Evolutionary conservation across 2,888 invertebrate genomes (phyloP).

Genomic region (Platycheirus albimanus): DNA sequence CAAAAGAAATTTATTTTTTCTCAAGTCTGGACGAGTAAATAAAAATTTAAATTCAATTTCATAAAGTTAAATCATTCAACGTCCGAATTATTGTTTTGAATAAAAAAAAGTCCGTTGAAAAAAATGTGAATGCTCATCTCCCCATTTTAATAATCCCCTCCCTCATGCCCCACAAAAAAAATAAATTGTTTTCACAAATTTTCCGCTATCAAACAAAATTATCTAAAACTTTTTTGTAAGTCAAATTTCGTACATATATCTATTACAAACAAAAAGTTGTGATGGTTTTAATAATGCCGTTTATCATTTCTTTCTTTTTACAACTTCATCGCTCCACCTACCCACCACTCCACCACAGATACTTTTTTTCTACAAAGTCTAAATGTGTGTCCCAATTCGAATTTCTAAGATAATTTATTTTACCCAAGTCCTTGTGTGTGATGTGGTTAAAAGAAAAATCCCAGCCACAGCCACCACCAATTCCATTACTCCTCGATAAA

Average conservation of each 20-base stretch:
- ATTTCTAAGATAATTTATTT: neutral
- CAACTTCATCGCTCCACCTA: too few species aligned
- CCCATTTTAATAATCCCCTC: neutral
- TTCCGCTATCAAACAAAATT: neutral
- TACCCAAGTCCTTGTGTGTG: slow-evolving; percentile 10
- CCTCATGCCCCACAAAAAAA: too few species aligned
- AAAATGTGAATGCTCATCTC: too few species aligned
- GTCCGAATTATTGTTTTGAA: too few species aligned
- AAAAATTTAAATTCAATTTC: too few species aligned
- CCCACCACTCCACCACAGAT: too few species aligned
- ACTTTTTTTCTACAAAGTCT: too few species aligned
- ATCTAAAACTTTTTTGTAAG: neutral
- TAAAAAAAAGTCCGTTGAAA: too few species aligned
- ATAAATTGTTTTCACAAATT: neutral
- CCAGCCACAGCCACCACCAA: neutral
- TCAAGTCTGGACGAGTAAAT: too few species aligned
- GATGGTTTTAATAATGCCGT: slow-evolving; percentile 45
- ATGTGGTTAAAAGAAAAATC: neutral
- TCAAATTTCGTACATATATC: slow-evolving; percentile 8
- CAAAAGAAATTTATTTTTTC: too few species aligned
- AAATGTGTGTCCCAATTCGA: neutral
- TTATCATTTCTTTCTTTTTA: slow-evolving; percentile 27
- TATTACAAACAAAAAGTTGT: slow-evolving; percentile 23
- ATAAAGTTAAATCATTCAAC: too few species aligned
- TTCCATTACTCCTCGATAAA: slow-evolving; percentile 4